Evolutionary conservation across 1,140 invertebrate genomes (phyloP), one percentile per base, ranked within the genome.

Genomic region (Himalopsyche phryganea): DNA sequence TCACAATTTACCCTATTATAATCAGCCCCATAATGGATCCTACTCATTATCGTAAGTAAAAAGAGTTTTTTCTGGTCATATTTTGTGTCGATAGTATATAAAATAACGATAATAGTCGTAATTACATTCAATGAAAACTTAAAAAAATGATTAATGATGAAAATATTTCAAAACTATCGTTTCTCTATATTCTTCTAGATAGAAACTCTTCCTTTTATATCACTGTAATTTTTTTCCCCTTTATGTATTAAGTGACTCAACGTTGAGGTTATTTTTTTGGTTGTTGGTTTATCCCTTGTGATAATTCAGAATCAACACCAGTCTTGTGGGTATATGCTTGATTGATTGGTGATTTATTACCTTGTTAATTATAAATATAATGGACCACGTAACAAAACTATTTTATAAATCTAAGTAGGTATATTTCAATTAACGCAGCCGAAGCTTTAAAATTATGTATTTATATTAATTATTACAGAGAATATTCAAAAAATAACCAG

Each of bases 381-480:
- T n/a, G n/a, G n/a, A n/a, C n/a, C n/a, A n/a, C n/a, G n/a, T n/a
- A n/a, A n/a, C n/a, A n/a, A n/a, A n/a, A n/a, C n/a, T n/a, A n/a
- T n/a, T n/a, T n/a, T n/a, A n/a, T n/a, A n/a, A n/a, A n/a, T n/a
- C n/a, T 45, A 45, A 6, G 18, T 11, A 15, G 6, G 4, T 45
- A 2, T 17, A 17, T 6, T 45, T 17, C 11, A n/a, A n/a, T n/a
- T n/a, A n/a, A n/a, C n/a, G n/a, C n/a, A n/a, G n/a, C n/a, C n/a
- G n/a, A n/a, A n/a, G n/a, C n/a, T n/a, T n/a, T n/a, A n/a, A n/a
- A n/a, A n/a, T n/a, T n/a, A n/a, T n/a, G n/a, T n/a, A n/a, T n/a
- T n/a, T n/a, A n/a, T n/a, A n/a, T n/a, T n/a, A n/a, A n/a, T 51
- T 69, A 60, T 82, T 79, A 10, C 68, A 85, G 85, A 83, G 72